These are phyloP conservation scores for Eueides isabella DNA, from an alignment of 1,140 invertebrate genomes.

Conservation along the genomic window DNA sequence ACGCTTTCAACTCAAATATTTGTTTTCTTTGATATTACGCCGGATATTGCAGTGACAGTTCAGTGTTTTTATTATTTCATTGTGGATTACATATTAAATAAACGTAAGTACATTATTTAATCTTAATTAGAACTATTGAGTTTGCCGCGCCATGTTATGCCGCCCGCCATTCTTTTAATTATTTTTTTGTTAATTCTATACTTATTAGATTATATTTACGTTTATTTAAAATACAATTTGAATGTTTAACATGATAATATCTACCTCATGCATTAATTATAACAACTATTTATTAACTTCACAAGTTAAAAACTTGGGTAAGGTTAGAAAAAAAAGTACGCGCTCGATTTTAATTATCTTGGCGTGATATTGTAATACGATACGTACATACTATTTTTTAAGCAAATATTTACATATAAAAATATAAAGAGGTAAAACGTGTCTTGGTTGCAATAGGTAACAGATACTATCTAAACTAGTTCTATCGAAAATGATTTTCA, in stretches of 20 bases:
- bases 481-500: background rate
- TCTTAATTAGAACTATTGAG: conserved; percentile 14
- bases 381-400: background rate
- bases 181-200: conserved; percentile 39
- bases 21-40: conserved; percentile 52
- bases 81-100: conserved; percentile 42
- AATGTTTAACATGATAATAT: background rate
- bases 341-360: conserved; percentile 1
- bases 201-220: background rate
- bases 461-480: conserved; percentile 9
- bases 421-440: background rate
- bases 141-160: conserved; percentile 63
- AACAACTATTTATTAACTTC: background rate
- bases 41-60: conserved; percentile 47
- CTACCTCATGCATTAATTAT: background rate
- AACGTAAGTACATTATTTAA: conserved; percentile 53
- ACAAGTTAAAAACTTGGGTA: background rate
- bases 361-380: background rate
- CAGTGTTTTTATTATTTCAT: conserved; percentile 47
- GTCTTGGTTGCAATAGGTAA: background rate
- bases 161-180: conserved; percentile 72
- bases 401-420: background rate
- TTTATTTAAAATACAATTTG: background rate
- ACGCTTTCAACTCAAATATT: conserved; percentile 59
- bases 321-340: conserved; percentile 29